Percentiles rank a stretch among this genome's conserved stretches.
Evolutionary conservation across 2,888 invertebrate genomes (phyloP).

Genomic region (Plemyria rubiginata): DNA sequence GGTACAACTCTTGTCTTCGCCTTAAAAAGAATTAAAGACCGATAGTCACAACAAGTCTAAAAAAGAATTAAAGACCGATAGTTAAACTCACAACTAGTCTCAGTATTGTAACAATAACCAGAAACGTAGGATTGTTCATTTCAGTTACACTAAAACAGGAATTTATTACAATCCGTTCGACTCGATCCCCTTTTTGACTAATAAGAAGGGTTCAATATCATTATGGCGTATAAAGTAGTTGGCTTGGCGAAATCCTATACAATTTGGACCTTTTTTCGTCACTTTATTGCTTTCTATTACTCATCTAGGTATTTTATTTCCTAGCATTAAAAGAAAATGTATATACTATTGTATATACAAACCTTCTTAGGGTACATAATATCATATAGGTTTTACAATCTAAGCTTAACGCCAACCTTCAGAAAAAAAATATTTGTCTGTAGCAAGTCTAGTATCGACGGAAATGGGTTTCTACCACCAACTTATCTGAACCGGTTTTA

Average conservation of each 20-base stretch:
- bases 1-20: too few relatives aligned
- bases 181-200: constrained; percentile 42
- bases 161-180: constrained; percentile 32
- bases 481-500: too few relatives aligned
- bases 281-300: constrained; percentile 35
- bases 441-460: too few relatives aligned
- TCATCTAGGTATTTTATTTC: not conserved
- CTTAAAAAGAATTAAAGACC: too few relatives aligned
- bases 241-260: constrained; percentile 36
- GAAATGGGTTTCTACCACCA: too few relatives aligned
- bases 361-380: too few relatives aligned
- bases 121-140: constrained; percentile 4
- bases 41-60: too few relatives aligned
- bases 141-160: constrained; percentile 31
- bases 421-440: too few relatives aligned
- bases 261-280: constrained; percentile 34
- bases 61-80: too few relatives aligned
- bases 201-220: constrained; percentile 43
- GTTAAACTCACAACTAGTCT: too few relatives aligned
- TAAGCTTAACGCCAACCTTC: too few relatives aligned
- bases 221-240: constrained; percentile 39
- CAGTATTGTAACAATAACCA: not conserved
- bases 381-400: too few relatives aligned
- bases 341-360: not conserved
- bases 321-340: not conserved